Percentiles rank a stretch among this genome's conserved stretches.
These are phyloP conservation scores for Centropristis striata DNA, from an alignment of 2,113 vertebrate genomes.

Conservation along the genomic window DNA sequence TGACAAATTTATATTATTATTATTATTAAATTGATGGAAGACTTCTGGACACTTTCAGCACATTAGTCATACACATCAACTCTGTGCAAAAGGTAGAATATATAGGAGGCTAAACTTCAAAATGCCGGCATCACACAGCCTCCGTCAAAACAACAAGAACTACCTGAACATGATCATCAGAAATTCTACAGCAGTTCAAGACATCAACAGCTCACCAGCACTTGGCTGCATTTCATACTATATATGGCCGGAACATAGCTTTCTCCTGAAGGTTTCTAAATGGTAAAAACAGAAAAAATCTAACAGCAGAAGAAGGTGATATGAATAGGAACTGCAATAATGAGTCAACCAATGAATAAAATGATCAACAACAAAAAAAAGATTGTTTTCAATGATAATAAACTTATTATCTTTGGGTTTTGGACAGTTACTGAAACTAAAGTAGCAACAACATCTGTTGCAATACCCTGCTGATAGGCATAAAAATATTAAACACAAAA, in stretches of 20 bases:
- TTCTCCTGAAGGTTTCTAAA: neutral
- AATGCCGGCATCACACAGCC: neutral
- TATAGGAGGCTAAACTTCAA: slow-evolving; percentile 4
- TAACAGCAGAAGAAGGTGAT: neutral
- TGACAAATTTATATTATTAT: too few species aligned
- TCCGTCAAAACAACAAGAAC: neutral
- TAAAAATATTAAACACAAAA: neutral
- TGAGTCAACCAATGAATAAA: neutral
- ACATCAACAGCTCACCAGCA: neutral
- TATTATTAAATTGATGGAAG: slow-evolving; percentile 16
- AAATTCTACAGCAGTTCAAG: neutral
- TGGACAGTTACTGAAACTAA: neutral
- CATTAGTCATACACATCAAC: slow-evolving; percentile 28
- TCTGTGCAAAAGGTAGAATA: neutral
- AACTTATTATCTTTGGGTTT: too few species aligned
- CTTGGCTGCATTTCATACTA: neutral
- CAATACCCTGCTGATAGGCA: too few species aligned
- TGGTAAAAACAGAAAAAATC: neutral
- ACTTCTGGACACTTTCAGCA: slow-evolving; percentile 24
- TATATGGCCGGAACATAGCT: neutral
- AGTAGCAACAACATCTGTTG: neutral
- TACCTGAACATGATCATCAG: neutral
- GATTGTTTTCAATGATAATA: too few species aligned
- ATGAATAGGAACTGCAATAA: neutral
- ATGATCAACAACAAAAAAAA: neutral